Evolutionary conservation across 2,888 invertebrate genomes (phyloP), one percentile per base, ranked within the genome.

Genomic region (Diarsia rubi): DNA sequence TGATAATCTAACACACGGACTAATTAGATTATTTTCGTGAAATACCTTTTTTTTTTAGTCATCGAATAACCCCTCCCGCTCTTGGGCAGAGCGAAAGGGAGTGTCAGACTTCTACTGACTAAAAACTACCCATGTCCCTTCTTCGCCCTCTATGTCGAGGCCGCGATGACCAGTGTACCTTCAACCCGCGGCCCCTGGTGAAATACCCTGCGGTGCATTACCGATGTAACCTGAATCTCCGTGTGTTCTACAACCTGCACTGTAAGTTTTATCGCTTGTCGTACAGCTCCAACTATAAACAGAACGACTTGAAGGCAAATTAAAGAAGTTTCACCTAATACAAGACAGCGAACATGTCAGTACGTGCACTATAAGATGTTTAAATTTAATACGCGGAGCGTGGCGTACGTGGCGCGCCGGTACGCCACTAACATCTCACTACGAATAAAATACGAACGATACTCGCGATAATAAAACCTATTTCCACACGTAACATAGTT

Each of bases 401-500:
- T 81, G 86, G 44, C 37, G 81, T 81, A 85, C 86, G 86, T 86
- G 86, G 73, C 16, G 57, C 42, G 31, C 54, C 75, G 59, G 27
- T 75, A 69, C 68, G 75, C 81, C 66, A 59, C 74, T 21, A 70
- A 70, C 77, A 75, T 73, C 68, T 75, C 68, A 68, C 74, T 72
- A 62, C 78, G 73, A 77, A 85, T 85, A 84, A 86, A 78, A 86
- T 77, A 77, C 77, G 76, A 77, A 71, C 73, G 77, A 85, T 84
- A 79, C 80, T 77, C 59, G 62, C 78, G 73, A 77, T 81, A 77
- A 72, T 82, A 82, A 82, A 82, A 86, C 73, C 75, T 84, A 86
- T 81, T 84, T 83, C 64, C 27, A 70, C 81, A 81, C 84, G 69
- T 80, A 84, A 83, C 64, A 73, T 62, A 70, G 75, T 79, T 75